Evolutionary conservation across 2,113 vertebrate species (phyloP).

Genomic region (Andinoacara biseriatus): DNA sequence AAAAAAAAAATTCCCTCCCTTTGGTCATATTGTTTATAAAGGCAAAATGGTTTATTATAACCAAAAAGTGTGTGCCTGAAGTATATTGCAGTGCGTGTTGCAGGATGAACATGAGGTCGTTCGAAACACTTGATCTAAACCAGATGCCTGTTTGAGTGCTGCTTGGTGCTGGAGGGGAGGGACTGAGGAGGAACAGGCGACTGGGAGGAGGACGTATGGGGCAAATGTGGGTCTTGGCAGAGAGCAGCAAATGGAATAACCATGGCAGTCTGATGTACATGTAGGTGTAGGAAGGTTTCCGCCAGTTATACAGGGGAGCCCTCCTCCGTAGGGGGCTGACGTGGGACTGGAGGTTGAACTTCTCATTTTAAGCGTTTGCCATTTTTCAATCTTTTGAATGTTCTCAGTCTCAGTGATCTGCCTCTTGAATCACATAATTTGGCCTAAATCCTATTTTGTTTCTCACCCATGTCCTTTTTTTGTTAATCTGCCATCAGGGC

Average conservation of each 20-base stretch:
- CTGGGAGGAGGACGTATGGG: constrained; percentile 5
- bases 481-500: constrained; percentile 29
- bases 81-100: constrained; percentile 15
- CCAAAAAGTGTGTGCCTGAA: constrained; percentile 18
- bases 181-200: constrained; percentile 33
- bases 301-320: constrained; percentile 7
- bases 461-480: not conserved
- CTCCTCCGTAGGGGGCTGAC: not conserved
- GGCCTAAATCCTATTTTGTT: constrained; percentile 12
- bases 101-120: constrained; percentile 48
- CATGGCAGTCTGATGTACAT: constrained; percentile 31
- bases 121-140: constrained; percentile 69
- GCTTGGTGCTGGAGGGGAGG: constrained; percentile 35
- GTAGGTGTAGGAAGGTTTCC: constrained; percentile 20
- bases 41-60: not conserved
- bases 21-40: not conserved
- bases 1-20: no score
- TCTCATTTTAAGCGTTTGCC: not conserved
- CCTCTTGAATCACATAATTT: constrained; percentile 22
- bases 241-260: constrained; percentile 36
- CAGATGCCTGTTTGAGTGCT: constrained; percentile 57
- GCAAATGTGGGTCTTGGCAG: constrained; percentile 47
- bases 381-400: not conserved
- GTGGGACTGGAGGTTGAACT: constrained; percentile 14
- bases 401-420: constrained; percentile 29